A percentile compares a stretch with the other conserved stretches of the same genome.
Evolutionary conservation across 2,888 invertebrate species (phyloP).

Genomic region (Mythimna pallens): DNA sequence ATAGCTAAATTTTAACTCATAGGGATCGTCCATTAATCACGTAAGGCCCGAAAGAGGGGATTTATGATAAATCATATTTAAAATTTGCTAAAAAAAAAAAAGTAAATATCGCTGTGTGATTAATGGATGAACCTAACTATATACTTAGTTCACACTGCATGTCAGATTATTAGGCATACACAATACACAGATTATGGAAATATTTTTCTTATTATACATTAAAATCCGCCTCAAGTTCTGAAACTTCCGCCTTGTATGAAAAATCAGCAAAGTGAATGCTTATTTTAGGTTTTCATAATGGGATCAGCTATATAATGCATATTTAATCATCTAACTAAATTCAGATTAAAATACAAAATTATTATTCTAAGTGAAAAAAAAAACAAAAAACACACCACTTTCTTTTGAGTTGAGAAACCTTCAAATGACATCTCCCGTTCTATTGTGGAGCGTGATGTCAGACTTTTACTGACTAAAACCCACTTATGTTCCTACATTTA

Average conservation of each 20-base stretch:
- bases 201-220: not conserved
- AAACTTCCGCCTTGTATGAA: not conserved
- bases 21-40: no score
- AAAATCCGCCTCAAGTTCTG: not conserved
- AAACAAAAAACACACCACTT: not conserved
- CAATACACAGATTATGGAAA: not conserved
- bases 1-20: no score
- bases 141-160: not conserved
- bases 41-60: no score
- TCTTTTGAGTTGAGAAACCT: no score
- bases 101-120: no score
- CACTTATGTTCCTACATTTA: no score
- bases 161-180: not conserved
- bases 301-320: not conserved
- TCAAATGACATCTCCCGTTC: no score
- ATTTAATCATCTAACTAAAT: not conserved
- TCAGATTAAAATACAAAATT: slow-evolving; percentile 1
- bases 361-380: not conserved
- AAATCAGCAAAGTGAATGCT: not conserved
- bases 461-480: no score
- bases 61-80: no score
- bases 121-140: no score
- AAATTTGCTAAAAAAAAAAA: no score
- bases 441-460: no score
- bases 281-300: not conserved